These are phyloP conservation scores for Oxycera nigricornis DNA, from an alignment of 2,888 invertebrate genomes.

Conservation along the genomic window DNA sequence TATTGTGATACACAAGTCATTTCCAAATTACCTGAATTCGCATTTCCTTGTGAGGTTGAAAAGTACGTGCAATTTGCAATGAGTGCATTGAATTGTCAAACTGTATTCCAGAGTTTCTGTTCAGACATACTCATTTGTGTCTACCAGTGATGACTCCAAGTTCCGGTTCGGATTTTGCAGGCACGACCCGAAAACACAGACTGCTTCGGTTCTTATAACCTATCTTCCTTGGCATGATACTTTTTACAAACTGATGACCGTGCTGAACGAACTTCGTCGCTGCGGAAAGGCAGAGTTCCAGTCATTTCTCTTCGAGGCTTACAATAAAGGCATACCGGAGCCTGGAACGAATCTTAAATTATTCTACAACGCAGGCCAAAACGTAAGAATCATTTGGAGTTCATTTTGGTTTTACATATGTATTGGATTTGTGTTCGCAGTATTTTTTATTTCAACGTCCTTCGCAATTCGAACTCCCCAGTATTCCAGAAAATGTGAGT, in stretches of 20 bases:
- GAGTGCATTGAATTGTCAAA: no score
- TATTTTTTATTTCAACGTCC: slow-evolving; percentile 81
- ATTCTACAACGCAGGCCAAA: slow-evolving; percentile 67
- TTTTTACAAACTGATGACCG: slow-evolving; percentile 68
- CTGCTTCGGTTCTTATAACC: slow-evolving; percentile 84
- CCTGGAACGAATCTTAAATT: slow-evolving; percentile 71
- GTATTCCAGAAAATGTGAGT: slow-evolving; percentile 95
- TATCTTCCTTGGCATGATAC: slow-evolving; percentile 96
- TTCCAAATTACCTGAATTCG: slow-evolving; percentile 88
- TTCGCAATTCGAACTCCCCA: slow-evolving; percentile 83
- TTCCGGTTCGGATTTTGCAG: slow-evolving; percentile 98
- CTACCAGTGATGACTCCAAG: slow-evolving; percentile 93
- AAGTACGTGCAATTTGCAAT: slow-evolving; percentile 75
- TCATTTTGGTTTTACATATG: not conserved
- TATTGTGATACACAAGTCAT: slow-evolving; percentile 86
- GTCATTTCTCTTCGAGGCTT: slow-evolving; percentile 71
- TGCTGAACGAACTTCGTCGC: slow-evolving; percentile 58
- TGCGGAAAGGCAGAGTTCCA: slow-evolving; percentile 56
- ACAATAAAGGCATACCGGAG: slow-evolving; percentile 72
- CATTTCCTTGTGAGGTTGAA: slow-evolving; percentile 83
- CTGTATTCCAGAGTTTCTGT: slow-evolving; percentile 78
- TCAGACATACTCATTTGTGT: slow-evolving; percentile 95
- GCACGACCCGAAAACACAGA: slow-evolving; percentile 88
- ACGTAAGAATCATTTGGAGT: slow-evolving; percentile 63
- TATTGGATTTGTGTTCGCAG: slow-evolving; percentile 65